A percentile compares a stretch with the other conserved stretches of the same genome.
phyloP scores from a whole-genome alignment of 2,113 vertebrate genomes.

The Labrus mixtus region DNA sequence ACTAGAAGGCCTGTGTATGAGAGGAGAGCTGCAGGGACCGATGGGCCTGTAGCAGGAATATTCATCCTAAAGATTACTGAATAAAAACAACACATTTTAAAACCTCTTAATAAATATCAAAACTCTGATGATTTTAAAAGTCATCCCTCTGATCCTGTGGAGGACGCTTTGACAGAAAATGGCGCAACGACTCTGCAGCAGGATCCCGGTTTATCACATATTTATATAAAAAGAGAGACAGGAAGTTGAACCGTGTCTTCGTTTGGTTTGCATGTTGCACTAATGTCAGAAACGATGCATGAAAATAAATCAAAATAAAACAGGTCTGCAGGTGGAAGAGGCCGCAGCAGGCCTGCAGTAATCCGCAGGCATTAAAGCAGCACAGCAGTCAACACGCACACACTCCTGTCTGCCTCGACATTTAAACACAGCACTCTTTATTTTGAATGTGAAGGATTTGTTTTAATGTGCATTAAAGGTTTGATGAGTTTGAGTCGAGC shows the following conservation, averaged over 20 bases:
- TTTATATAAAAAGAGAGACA: rapidly evolving
- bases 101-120: too few relatives aligned
- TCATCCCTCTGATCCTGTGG: constrained; percentile 1
- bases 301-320: not conserved
- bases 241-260: too few relatives aligned
- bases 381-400: not conserved
- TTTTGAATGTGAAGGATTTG: too few relatives aligned
- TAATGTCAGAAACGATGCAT: not conserved
- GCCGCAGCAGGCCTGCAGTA: constrained; percentile 54
- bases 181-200: constrained; percentile 5
- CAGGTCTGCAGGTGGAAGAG: constrained; percentile 16
- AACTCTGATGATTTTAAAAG: too few relatives aligned
- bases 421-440: too few relatives aligned
- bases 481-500: too few relatives aligned
- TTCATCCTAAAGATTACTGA: too few relatives aligned
- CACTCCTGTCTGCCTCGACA: not conserved
- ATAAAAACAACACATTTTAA: too few relatives aligned
- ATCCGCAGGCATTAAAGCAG: constrained; percentile 50
- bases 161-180: constrained; percentile 58
- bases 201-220: not conserved
- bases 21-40: too few relatives aligned
- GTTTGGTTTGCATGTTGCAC: not conserved
- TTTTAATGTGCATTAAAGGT: too few relatives aligned
- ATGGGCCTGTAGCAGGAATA: too few relatives aligned
- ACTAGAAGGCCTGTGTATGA: too few relatives aligned